Percentiles rank a stretch among this genome's conserved stretches.
Evolutionary conservation across 2,113 vertebrate genomes (phyloP).

Genomic region (Rutilus rutilus): DNA sequence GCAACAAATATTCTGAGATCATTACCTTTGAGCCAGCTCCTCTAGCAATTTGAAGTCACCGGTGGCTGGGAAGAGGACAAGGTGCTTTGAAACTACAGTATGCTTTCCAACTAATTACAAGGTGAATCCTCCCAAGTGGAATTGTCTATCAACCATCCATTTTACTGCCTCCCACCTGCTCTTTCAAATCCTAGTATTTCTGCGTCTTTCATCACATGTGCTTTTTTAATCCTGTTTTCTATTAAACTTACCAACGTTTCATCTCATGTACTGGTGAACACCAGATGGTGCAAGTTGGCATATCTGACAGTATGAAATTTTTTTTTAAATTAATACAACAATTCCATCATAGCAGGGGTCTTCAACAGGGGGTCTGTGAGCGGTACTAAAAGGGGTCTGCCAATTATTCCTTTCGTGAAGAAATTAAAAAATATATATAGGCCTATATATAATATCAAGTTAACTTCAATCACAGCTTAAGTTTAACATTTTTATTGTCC

Average conservation of each 20-base stretch:
- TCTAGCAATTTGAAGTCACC: slow-evolving; percentile 17
- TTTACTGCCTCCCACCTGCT: background rate
- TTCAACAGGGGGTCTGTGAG: background rate
- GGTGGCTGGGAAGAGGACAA: background rate
- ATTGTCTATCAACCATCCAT: background rate
- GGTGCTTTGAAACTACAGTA: slow-evolving; percentile 1
- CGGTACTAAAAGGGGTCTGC: slow-evolving; percentile 7
- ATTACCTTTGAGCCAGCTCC: slow-evolving; percentile 39
- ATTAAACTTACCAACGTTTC: slow-evolving; percentile 24
- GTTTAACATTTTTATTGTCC: too few relatives aligned
- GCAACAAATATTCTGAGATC: slow-evolving; percentile 39
- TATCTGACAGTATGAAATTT: slow-evolving; percentile 13
- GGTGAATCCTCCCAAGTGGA: slow-evolving; percentile 20
- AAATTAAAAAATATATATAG: too few relatives aligned
- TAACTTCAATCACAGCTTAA: background rate
- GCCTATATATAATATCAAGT: too few relatives aligned
- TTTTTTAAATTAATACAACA: background rate
- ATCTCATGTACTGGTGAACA: slow-evolving; percentile 3
- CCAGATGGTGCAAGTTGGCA: slow-evolving; percentile 21
- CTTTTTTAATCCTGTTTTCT: slow-evolving; percentile 36
- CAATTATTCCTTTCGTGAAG: background rate
- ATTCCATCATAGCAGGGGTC: background rate
- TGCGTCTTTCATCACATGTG: slow-evolving; percentile 14
- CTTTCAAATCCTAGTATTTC: background rate
- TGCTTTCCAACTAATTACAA: slow-evolving; percentile 42